These are phyloP conservation scores for Temnothorax rugatulus DNA, from an alignment of 2,888 invertebrate species.

Conservation along the genomic window DNA sequence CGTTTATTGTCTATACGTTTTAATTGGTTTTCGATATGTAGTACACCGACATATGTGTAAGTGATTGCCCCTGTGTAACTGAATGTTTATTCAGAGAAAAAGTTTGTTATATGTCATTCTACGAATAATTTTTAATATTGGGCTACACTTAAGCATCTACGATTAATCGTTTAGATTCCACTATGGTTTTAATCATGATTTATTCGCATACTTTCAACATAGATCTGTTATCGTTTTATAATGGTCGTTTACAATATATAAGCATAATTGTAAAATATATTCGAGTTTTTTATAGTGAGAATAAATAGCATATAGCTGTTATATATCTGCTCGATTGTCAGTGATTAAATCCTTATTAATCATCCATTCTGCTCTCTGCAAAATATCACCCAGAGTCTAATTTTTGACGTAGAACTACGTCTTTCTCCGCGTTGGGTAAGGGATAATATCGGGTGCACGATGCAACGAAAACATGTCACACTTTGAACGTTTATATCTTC, in stretches of 20 bases:
- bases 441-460: too few relatives aligned
- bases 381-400: background rate
- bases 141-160: background rate
- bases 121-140: conserved; percentile 2
- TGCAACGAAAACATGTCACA: too few relatives aligned
- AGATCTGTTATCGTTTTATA: conserved; percentile 38
- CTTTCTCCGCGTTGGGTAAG: too few relatives aligned
- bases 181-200: conserved; percentile 3
- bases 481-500: too few relatives aligned
- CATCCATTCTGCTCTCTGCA: background rate
- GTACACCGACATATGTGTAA: conserved; percentile 19
- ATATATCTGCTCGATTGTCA: background rate
- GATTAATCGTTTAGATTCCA: background rate
- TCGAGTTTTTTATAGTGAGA: conserved; percentile 61
- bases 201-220: background rate
- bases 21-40: conserved; percentile 27
- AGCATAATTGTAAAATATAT: conserved; percentile 50
- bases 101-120: background rate
- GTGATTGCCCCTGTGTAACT: background rate
- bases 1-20: conserved; percentile 33
- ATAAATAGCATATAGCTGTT: conserved; percentile 51
- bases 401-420: too few relatives aligned
- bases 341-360: background rate
- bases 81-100: background rate
- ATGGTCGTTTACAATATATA: conserved; percentile 10